Evolutionary conservation across 2,113 vertebrate species (phyloP), one percentile per base, ranked within the genome.

Genomic region (Pseudopipra pipra): DNA sequence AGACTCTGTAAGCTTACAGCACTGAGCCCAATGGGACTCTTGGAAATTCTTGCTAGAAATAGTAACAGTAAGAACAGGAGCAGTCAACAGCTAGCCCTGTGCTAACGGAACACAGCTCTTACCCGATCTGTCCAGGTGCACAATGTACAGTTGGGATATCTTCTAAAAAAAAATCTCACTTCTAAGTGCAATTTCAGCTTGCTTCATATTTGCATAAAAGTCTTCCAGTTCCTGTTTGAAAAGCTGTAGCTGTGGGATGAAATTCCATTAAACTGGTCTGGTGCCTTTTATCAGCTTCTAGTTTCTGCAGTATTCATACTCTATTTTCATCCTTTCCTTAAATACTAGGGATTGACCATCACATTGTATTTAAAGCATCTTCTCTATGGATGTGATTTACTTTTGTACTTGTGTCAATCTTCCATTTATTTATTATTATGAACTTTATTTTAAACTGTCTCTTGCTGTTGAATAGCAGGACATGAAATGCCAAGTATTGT

Each of bases 381-480:
- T 62, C 54, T 87, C 85, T 67, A 13, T 33, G 46, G 78, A 44
- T 90, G 44, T 72, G 70, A 96, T 89, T 93, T 82, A 68, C 74
- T 71, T 94, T 73, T 39, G 30, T 61, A 31, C 61, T 81, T 0
- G 0, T 71, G 78, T 89, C 94, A 97, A 67, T 87, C 90, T 96
- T 90, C 44, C 35, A 22, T 79, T 89, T 90, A 91, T 96, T 97
- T 96, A 96, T 91, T 97, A 95, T 95, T 96, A 91, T 95, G 88
- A 97, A 95, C 86, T 97, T 95, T 95, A 84, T 88, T 96, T 96
- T 58, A 86, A 96, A 91, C 68, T 93, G 70, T 79, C 58, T 81
- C 76, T 95, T 81, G 85, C 91, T 86, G 65, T 79, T 81, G 89
- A 95, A 92, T 77, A 95, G 74, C 82, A 87, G 61, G 56, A 75